These are phyloP conservation scores for Baryphthengus martii DNA, from an alignment of 2,113 vertebrate species.

Conservation along the genomic window DNA sequence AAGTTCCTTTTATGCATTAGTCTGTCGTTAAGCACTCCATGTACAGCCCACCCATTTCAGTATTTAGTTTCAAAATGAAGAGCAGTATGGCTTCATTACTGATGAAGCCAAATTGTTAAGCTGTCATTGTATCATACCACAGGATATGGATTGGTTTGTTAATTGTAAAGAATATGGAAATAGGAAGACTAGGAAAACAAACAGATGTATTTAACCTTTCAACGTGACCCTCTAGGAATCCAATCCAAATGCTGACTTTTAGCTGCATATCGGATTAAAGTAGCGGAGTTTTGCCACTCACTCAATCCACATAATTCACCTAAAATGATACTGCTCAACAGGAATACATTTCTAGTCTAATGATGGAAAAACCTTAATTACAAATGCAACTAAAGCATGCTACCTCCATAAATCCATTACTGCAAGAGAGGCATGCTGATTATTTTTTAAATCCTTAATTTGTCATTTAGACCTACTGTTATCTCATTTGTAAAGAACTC, in stretches of 20 bases:
- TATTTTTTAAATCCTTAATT: constrained; percentile 77
- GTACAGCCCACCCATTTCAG: constrained; percentile 21
- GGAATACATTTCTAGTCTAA: constrained; percentile 67
- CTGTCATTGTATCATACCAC: constrained; percentile 16
- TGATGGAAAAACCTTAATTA: constrained; percentile 73
- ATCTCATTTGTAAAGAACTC: constrained; percentile 72
- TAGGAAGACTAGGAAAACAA: constrained; percentile 48
- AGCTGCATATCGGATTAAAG: constrained; percentile 49
- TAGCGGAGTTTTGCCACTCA: constrained; percentile 55
- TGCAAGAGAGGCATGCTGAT: constrained; percentile 68
- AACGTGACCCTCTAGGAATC: constrained; percentile 38
- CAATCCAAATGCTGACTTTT: constrained; percentile 63
- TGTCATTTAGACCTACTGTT: constrained; percentile 72
- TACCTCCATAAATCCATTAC: constrained; percentile 67
- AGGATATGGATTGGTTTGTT: constrained; percentile 47
- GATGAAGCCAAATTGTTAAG: constrained; percentile 9
- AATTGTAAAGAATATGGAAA: constrained; percentile 54
- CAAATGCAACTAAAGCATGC: constrained; percentile 68
- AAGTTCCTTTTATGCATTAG: neutral
- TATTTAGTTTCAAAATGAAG: neutral
- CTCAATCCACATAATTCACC: constrained; percentile 65
- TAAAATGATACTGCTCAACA: constrained; percentile 68
- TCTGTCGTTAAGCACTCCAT: neutral
- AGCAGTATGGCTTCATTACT: constrained; percentile 1
- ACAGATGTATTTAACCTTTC: constrained; percentile 62